These are phyloP conservation scores for Neomorphus geoffroyi DNA, from an alignment of 2,797 vertebrate genomes.

Conservation along the genomic window DNA sequence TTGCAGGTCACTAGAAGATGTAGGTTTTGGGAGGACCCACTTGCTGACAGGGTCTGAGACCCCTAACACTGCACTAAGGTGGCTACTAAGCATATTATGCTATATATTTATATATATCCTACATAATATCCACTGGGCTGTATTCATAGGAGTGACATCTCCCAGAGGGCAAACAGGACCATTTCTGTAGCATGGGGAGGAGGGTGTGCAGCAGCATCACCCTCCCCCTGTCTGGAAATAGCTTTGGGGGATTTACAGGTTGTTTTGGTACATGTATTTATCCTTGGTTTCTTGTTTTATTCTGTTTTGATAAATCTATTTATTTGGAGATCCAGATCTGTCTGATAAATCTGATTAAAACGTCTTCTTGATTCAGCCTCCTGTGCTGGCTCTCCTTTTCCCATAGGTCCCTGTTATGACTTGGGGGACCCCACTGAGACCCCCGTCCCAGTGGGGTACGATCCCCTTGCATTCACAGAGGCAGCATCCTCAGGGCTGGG, in stretches of 20 bases:
- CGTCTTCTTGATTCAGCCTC: constrained; percentile 8
- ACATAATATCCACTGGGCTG: constrained; percentile 41
- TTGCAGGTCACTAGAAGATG: neutral
- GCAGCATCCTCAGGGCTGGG: neutral
- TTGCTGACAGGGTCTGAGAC: constrained; percentile 26
- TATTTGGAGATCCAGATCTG: constrained; percentile 63
- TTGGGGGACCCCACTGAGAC: fast-evolving
- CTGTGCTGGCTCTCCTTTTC: neutral
- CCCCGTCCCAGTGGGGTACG: too few species aligned
- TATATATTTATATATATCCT: constrained; percentile 50
- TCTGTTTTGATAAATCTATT: constrained; percentile 68
- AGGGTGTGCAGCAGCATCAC: neutral
- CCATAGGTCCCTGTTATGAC: fast-evolving
- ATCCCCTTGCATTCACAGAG: neutral
- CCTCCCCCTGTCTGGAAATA: neutral
- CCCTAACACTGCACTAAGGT: constrained; percentile 5
- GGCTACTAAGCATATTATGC: neutral
- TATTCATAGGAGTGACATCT: constrained; percentile 24
- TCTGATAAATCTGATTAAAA: constrained; percentile 52
- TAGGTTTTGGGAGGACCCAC: neutral
- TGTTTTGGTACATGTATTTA: constrained; percentile 40
- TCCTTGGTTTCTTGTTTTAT: constrained; percentile 29
- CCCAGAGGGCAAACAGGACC: constrained; percentile 2
- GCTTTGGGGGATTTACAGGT: constrained; percentile 45
- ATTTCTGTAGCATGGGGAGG: constrained; percentile 29